Evolutionary conservation across 2,888 invertebrate species (phyloP).

Genomic region (Eupithecia abbreviata): DNA sequence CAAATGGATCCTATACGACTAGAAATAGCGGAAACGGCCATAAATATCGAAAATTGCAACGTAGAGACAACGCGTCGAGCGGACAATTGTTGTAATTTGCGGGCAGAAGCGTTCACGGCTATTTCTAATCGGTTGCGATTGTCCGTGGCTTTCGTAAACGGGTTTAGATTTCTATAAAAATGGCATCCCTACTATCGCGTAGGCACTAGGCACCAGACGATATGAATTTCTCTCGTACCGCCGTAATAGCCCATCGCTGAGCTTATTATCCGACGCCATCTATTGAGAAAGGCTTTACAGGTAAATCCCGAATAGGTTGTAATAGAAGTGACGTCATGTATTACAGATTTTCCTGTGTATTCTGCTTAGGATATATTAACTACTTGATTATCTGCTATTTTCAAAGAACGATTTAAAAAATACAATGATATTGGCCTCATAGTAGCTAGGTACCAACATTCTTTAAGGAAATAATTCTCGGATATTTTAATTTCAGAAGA

Average conservation of each 20-base stretch:
- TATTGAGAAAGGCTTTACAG: constrained; percentile 81
- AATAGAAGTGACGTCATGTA: constrained; percentile 37
- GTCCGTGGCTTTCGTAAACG: constrained; percentile 59
- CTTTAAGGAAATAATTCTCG: not conserved
- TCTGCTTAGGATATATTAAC: not conserved
- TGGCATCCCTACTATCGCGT: constrained; percentile 54
- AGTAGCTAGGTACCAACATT: not conserved
- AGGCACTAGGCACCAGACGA: constrained; percentile 59
- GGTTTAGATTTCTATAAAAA: constrained; percentile 70
- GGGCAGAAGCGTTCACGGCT: constrained; percentile 56
- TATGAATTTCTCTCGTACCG: constrained; percentile 74
- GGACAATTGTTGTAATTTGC: constrained; percentile 72
- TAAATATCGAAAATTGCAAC: constrained; percentile 34
- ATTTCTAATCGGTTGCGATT: constrained; percentile 75
- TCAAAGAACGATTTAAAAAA: not conserved
- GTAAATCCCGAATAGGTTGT: constrained; percentile 80
- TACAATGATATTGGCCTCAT: not conserved
- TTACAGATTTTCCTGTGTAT: not conserved
- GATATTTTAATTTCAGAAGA: not conserved
- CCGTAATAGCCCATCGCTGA: constrained; percentile 80
- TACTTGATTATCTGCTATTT: not conserved
- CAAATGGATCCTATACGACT: constrained; percentile 22
- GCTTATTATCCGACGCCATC: constrained; percentile 81
- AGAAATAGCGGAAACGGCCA: constrained; percentile 21
- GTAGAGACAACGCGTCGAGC: constrained; percentile 36